Evolutionary conservation across 2,888 invertebrate genomes (phyloP).

Genomic region (Smittia sp.): DNA sequence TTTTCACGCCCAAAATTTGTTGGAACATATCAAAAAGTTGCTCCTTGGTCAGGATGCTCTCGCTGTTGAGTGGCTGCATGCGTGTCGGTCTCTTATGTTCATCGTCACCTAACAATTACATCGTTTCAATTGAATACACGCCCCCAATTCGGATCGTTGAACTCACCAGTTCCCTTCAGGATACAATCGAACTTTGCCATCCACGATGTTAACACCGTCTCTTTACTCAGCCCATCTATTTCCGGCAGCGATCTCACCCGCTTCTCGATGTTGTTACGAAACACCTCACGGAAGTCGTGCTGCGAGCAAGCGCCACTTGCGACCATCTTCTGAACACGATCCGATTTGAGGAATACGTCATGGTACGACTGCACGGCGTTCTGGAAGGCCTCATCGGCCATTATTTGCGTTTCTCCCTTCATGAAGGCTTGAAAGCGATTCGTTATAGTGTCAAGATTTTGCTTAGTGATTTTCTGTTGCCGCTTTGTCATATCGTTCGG

Average conservation of each 20-base stretch:
- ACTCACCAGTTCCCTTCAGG: constrained; percentile 75
- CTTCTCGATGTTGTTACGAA: constrained; percentile 97
- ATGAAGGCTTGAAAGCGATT: constrained; percentile 94
- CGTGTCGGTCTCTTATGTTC: constrained; percentile 82
- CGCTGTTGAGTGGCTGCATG: constrained; percentile 88
- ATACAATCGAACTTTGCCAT: constrained; percentile 99
- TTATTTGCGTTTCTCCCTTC: constrained; percentile 97
- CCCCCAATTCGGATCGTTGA: constrained; percentile 3
- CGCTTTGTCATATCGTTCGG: constrained; percentile 96
- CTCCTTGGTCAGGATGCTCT: constrained; percentile 95
- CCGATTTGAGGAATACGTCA: constrained; percentile 95
- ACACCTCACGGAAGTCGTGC: constrained; percentile 97
- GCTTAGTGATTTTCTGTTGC: constrained; percentile 93
- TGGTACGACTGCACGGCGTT: constrained; percentile 96
- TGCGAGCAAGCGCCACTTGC: constrained; percentile 97
- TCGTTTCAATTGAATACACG: not conserved
- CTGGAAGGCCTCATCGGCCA: constrained; percentile 97
- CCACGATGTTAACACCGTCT: constrained; percentile 98
- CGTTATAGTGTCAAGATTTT: constrained; percentile 91
- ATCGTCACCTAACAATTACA: constrained; percentile 67
- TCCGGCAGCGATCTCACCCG: constrained; percentile 96
- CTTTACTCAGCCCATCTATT: constrained; percentile 98
- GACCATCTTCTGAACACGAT: constrained; percentile 94
- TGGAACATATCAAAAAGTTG: constrained; percentile 99
- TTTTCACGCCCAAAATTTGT: constrained; percentile 96